Conservation (phyloP, 1,140 invertebrate species). For the Drosophila truncata region DNA sequence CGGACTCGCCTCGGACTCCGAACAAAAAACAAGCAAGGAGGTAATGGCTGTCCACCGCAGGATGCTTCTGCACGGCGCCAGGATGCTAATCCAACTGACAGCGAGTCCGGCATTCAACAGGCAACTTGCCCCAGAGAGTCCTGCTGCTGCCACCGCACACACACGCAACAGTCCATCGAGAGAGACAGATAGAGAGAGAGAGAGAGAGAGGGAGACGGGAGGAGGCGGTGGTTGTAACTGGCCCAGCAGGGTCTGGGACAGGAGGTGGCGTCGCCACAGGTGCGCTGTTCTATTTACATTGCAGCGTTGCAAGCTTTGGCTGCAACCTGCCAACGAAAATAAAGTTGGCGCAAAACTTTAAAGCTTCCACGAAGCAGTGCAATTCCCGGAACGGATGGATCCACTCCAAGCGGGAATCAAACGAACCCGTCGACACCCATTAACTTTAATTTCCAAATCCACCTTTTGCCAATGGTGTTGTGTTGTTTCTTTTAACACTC, state of each 20-base stretch:
- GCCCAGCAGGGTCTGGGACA: background rate
- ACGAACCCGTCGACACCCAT: conserved; percentile 1
- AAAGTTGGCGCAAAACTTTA: conserved; percentile 26
- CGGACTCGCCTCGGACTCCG: conserved; percentile 9
- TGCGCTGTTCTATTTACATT: conserved; percentile 45
- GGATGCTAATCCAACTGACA: conserved; percentile 80
- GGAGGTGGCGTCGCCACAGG: conserved; percentile 16
- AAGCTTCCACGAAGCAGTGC: conserved; percentile 10
- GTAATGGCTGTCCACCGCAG: conserved; percentile 20
- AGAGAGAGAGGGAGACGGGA: background rate
- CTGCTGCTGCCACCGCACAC: conserved; percentile 12
- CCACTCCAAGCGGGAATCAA: background rate
- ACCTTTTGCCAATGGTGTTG: background rate
- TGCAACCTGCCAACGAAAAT: conserved; percentile 13
- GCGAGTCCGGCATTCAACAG: conserved; percentile 68
- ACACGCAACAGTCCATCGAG: conserved; percentile 1
- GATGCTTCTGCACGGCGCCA: conserved; percentile 73
- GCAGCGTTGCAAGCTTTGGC: conserved; percentile 40
- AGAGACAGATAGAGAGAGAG: conserved; percentile 24
- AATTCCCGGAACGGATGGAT: conserved; percentile 9
- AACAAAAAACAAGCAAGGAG: conserved; percentile 14
- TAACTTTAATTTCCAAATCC: conserved; percentile 20
- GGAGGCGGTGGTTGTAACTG: background rate
- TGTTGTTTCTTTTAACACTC: conserved; percentile 6
- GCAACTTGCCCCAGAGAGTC: conserved; percentile 45